Evolutionary conservation across 2,888 invertebrate species (phyloP), one percentile per base, ranked within the genome.

Genomic region (Tineola bisselliella): DNA sequence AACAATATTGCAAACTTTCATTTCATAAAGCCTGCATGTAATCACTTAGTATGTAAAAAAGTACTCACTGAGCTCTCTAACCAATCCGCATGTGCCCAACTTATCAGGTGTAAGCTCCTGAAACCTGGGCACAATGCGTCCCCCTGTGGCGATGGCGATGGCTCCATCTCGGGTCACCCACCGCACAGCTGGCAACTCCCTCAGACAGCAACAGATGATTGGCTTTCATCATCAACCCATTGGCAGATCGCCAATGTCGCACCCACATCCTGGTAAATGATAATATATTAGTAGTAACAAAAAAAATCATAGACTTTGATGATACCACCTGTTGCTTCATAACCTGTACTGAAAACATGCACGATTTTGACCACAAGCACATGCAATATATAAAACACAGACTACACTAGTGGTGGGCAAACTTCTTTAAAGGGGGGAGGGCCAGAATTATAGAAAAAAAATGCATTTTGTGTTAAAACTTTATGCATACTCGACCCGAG

Each of bases 191-290:
- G 99, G 99, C 62, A 99, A 87, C 44, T 94, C n/a, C 86, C 68
- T 94, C 92, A 72, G 98, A 94, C 17, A 99, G 88, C 61, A 99
- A 89, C 61, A 99, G 89, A 82, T 99, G 99, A 84, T 99, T 99
- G 0, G 99, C 99, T n/a, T 82, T 99, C 99, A 79, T 99, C 99
- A 78, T 99, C 99, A 79, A 99, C 99, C 99, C 99, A 99, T 73
- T 99, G 99, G 78, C 99, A 99, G 75, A 99, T 98, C 0, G 98
- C 99, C 59, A 99, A 88, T 8, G 95, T 98, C 0, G 99, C 94
- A 13, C 98, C 99, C 0, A 96, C 93, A 63, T 94, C 93, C 87
- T 97, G 64, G 0, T 18, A 48, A 8, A 15, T 11, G 1, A 11
- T 4, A n/a, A 1, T 25, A 15, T 4, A 25, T 25, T 2, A 25